phyloP scores from a whole-genome alignment of 2,113 vertebrate species.

The Dipodomys spectabilis region DNA sequence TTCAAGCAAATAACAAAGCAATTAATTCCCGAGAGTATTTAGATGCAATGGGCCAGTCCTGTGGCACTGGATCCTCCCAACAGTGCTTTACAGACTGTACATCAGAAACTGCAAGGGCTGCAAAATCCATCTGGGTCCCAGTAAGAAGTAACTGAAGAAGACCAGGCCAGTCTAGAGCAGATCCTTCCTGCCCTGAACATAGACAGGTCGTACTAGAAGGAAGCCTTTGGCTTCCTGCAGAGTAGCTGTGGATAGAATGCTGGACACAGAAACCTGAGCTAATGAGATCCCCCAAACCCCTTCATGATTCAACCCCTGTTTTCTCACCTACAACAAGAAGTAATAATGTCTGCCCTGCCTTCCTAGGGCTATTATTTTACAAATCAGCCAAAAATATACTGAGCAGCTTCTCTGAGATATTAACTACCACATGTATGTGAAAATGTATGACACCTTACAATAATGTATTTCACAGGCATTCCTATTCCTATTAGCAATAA shows the following conservation, averaged over 20 bases:
- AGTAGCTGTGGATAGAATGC: rapidly evolving
- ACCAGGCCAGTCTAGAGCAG: neutral
- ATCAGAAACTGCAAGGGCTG: neutral
- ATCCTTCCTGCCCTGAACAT: rapidly evolving
- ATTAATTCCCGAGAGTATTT: neutral
- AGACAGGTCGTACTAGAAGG: too few relatives aligned
- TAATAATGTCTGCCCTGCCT: neutral
- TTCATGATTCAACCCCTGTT: too few relatives aligned
- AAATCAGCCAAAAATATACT: neutral
- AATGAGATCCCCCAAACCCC: neutral
- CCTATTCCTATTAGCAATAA: neutral
- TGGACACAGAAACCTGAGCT: too few relatives aligned
- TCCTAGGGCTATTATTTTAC: neutral
- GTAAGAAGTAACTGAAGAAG: neutral
- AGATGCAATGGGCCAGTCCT: neutral
- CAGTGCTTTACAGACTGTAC: neutral
- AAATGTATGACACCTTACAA: neutral
- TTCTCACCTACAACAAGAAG: neutral
- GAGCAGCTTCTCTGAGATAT: neutral
- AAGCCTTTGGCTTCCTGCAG: neutral
- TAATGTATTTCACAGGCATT: too few relatives aligned
- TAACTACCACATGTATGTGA: neutral
- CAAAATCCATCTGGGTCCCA: neutral
- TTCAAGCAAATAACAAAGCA: neutral
- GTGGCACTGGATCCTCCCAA: neutral